A percentile compares a stretch with the other conserved stretches of the same genome.
Conservation (phyloP, 1,140 invertebrate species). For the Heterodera schachtii region DNA sequence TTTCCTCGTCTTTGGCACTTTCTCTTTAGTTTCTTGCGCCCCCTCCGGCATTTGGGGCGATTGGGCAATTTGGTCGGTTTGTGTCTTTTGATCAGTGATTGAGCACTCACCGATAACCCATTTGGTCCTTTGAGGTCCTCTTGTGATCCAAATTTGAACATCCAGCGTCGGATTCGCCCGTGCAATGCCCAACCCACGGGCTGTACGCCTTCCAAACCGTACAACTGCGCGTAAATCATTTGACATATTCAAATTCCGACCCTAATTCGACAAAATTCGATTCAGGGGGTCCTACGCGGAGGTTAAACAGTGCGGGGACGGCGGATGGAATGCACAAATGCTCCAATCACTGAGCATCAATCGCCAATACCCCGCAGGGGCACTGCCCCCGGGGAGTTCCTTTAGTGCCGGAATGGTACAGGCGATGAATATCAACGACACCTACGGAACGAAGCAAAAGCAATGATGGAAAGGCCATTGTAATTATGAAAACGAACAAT, state of each 20-base stretch:
- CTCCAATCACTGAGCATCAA: constrained; percentile 9
- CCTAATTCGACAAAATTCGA: not conserved
- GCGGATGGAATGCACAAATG: constrained; percentile 8
- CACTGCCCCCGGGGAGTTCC: not conserved
- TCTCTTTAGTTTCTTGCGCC: not conserved
- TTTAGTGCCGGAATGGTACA: constrained; percentile 23
- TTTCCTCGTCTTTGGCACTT: not conserved
- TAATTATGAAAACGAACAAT: no score
- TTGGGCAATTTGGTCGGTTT: constrained; percentile 20
- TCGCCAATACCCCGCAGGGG: not conserved
- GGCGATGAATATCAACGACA: constrained; percentile 24
- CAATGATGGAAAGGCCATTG: no score
- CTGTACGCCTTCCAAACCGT: not conserved
- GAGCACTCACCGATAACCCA: no score
- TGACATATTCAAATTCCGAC: not conserved
- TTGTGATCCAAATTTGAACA: constrained; percentile 8
- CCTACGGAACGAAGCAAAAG: not conserved
- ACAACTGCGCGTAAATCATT: not conserved
- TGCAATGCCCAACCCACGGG: not conserved
- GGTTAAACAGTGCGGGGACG: not conserved
- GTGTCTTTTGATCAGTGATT: not conserved
- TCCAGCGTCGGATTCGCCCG: constrained; percentile 15
- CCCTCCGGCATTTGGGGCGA: constrained; percentile 13
- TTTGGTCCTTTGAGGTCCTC: not conserved
- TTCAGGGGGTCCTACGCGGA: constrained; percentile 20